Base-by-base conservation (phyloP, 2,888 invertebrate genomes). In the Melipona beecheii region DNA sequence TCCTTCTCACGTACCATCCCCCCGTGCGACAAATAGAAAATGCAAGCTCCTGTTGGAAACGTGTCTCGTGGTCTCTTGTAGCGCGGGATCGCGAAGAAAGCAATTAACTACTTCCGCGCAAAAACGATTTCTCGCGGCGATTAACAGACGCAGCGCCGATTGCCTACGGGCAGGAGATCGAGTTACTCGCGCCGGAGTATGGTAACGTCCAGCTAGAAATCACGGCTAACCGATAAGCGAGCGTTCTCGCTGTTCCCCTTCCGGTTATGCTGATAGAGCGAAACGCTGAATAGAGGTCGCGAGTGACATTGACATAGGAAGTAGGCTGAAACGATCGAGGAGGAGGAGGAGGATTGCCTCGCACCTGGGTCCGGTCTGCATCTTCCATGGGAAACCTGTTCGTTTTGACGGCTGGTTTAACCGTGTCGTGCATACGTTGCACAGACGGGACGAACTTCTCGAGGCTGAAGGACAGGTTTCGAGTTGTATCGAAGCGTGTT, bases 261-360 rank as follows among this genome's bases (percentile, higher is more conserved):
- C 90, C 87, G 83, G 77, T 88, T 87, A 84, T 84, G 90, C 90
- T 88, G 87, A 90, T 89, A 82, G 60, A 82, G 83, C 81, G 36
- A 58, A 76, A 21, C 80, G 74, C 21, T 71, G 72, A 68, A 73
- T 58, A 73, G 72, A 58, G 60, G 50, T 52, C 76, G 65, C 24
- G 31, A 62, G 56, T 62, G 81, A 81, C 78, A 73, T 78, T 82
- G 85, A 79, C 78, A 81, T 75, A 85, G 75, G 60, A 78, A 80
- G 80, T 21, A 52, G 50, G 62, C 43, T 64, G 75, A 15, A 54
- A 76, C 74, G 74, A 75, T 69, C 54, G 50, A 31, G 60, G 66
- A 50, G 56, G 75, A 49, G 36, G n/a, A 21, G 56, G 75, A 49
- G 36, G n/a, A 21, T 60, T 27, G 75, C 19, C 15, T 69, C 43